Conservation (phyloP, 2,113 vertebrate genomes). For the Empidonax alnorum region DNA sequence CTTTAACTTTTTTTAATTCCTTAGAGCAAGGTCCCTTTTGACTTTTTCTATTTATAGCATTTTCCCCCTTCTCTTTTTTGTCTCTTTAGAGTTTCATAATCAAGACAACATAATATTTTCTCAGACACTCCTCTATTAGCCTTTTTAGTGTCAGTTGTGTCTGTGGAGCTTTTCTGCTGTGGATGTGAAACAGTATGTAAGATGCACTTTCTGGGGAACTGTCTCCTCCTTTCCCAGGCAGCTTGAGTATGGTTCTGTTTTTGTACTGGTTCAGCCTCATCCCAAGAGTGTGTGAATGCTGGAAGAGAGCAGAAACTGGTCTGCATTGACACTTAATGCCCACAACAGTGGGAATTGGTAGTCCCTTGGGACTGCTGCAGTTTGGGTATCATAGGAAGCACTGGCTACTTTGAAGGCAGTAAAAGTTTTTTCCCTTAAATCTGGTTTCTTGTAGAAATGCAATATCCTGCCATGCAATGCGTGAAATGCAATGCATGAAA, state of each 20-base stretch:
- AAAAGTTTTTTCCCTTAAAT: not conserved
- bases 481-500: not conserved
- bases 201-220: not conserved
- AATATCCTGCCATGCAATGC: not conserved
- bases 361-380: not conserved
- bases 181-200: not conserved
- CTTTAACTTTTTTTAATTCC: not conserved
- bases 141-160: not conserved
- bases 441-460: not conserved
- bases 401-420: not conserved
- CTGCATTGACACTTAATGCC: not conserved
- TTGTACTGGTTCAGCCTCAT: not conserved
- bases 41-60: not conserved
- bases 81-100: not conserved
- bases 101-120: not conserved
- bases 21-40: fast-evolving
- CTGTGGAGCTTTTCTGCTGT: not conserved
- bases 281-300: not conserved
- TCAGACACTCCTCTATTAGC: not conserved
- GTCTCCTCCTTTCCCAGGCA: not conserved
- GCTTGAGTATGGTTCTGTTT: not conserved
- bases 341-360: not conserved
- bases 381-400: not conserved
- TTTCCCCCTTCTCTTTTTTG: not conserved
- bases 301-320: not conserved